Evolutionary conservation across 2,888 invertebrate species (phyloP).

Genomic region (Mycogona germanica): DNA sequence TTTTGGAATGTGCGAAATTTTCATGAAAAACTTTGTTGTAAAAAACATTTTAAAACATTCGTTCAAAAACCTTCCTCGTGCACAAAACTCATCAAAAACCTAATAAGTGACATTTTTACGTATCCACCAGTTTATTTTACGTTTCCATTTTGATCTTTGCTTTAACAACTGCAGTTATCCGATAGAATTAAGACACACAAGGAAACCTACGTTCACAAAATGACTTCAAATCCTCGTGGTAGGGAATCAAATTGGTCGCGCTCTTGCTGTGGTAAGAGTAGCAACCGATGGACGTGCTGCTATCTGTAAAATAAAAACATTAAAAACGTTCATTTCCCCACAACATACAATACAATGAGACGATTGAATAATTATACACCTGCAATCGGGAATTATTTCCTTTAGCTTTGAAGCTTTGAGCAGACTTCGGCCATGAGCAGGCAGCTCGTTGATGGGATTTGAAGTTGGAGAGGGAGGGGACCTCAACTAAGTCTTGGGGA

Average conservation of each 20-base stretch:
- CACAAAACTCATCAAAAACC: too few species aligned
- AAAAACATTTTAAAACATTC: too few species aligned
- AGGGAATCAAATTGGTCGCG: neutral
- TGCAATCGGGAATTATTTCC: too few species aligned
- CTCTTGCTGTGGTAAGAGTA: conserved; percentile 10
- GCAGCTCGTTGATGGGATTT: too few species aligned
- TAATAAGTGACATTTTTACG: too few species aligned
- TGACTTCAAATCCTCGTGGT: conserved; percentile 3
- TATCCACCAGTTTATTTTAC: neutral
- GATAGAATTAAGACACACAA: neutral
- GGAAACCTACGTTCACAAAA: conserved; percentile 5
- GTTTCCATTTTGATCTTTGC: neutral
- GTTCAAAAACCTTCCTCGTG: too few species aligned
- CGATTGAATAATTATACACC: too few species aligned
- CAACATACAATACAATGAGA: neutral
- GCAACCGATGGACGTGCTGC: conserved; percentile 8
- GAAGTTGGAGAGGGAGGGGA: too few species aligned
- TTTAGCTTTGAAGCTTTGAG: neutral
- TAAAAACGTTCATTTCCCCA: neutral
- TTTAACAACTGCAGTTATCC: neutral
- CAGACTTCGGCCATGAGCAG: too few species aligned
- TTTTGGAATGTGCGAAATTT: too few species aligned
- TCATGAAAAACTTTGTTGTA: too few species aligned
- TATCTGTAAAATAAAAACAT: neutral
- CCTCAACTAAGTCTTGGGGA: too few species aligned